Evolutionary conservation across 2,888 invertebrate species (phyloP).

Genomic region (Noctuana brunneofusca): DNA sequence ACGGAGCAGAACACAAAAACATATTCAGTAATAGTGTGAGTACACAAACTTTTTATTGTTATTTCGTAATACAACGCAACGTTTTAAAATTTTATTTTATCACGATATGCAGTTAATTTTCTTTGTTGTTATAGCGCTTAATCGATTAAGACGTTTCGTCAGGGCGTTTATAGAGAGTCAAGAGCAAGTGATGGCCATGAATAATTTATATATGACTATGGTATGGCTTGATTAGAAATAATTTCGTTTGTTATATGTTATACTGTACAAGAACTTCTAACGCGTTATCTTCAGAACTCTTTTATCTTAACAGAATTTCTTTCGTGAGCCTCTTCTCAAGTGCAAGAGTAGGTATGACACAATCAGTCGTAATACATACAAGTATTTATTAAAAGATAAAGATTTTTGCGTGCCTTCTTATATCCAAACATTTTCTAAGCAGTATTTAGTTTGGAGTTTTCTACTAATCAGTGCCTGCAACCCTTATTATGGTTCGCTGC

Average conservation of each 20-base stretch:
- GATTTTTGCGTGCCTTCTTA: neutral
- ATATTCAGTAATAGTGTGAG: neutral
- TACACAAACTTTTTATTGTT: neutral
- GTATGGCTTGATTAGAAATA: conserved; percentile 3
- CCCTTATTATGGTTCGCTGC: too few species aligned
- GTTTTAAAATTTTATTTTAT: conserved; percentile 18
- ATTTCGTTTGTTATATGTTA: neutral
- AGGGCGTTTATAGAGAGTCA: conserved; percentile 31
- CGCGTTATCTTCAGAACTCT: neutral
- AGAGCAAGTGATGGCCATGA: conserved; percentile 24
- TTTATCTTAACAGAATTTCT: neutral
- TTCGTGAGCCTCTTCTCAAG: neutral
- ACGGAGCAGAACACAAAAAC: neutral
- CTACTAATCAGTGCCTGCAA: too few species aligned
- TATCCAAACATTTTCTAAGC: too few species aligned
- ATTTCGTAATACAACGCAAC: conserved; percentile 21
- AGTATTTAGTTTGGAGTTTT: too few species aligned
- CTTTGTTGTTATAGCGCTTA: conserved; percentile 20
- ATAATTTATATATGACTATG: conserved; percentile 30
- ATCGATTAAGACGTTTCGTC: conserved; percentile 31
- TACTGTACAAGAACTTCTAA: neutral
- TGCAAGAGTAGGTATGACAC: neutral
- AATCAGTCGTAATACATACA: neutral
- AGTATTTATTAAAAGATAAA: neutral
- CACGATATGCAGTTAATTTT: conserved; percentile 14